Evolutionary conservation across 2,113 vertebrate species (phyloP).

Genomic region (Megaceryle maxima): DNA sequence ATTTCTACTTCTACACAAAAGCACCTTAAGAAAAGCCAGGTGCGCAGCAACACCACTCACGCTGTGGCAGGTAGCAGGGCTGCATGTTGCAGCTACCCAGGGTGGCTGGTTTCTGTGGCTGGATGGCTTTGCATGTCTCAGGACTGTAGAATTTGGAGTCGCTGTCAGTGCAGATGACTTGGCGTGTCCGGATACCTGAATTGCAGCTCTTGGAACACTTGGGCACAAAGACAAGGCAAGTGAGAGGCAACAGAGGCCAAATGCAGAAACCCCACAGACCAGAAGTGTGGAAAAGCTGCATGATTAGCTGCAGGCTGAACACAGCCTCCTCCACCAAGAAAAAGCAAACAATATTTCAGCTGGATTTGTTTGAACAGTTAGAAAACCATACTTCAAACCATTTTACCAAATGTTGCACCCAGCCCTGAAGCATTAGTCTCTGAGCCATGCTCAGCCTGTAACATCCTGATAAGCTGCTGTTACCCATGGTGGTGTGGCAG

Average conservation of each 20-base stretch:
- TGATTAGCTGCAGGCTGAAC: not conserved
- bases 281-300: not conserved
- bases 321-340: slow-evolving; percentile 2
- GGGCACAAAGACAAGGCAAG: not conserved
- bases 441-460: not conserved
- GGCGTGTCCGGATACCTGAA: slow-evolving; percentile 84
- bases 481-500: not conserved
- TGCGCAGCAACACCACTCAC: slow-evolving; percentile 71
- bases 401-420: not conserved
- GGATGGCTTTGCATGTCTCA: slow-evolving; percentile 73
- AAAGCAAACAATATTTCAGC: not conserved
- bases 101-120: slow-evolving; percentile 74
- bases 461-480: not conserved
- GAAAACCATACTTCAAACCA: not conserved
- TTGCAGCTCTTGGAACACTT: slow-evolving; percentile 92
- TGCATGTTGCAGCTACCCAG: slow-evolving; percentile 88
- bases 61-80: slow-evolving; percentile 83
- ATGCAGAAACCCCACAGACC: not conserved
- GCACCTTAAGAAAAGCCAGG: not conserved
- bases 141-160: slow-evolving; percentile 79
- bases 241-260: not conserved
- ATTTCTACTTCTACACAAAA: not conserved
- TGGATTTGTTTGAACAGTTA: not conserved
- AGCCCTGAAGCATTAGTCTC: not conserved
- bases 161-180: slow-evolving; percentile 85